These are phyloP conservation scores for Sebastes miniatus DNA, from an alignment of 2,797 vertebrate species.

Conservation along the genomic window DNA sequence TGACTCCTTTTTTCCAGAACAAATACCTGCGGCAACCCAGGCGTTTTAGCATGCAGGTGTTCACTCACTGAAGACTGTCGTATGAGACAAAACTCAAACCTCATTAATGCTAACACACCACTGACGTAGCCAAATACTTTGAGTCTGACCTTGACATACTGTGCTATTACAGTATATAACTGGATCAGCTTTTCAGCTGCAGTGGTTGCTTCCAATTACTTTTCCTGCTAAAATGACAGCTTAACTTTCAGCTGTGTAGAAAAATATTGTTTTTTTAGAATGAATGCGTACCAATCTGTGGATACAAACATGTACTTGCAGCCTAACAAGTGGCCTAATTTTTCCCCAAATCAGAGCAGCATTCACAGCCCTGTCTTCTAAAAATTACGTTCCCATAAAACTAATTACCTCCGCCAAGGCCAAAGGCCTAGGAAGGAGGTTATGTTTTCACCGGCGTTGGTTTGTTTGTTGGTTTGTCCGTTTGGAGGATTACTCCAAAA, in stretches of 20 bases:
- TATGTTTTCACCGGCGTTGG: too few relatives aligned
- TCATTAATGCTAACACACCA: background rate
- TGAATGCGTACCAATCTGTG: background rate
- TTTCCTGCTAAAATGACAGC: background rate
- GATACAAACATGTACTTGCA: background rate
- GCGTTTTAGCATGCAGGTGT: background rate
- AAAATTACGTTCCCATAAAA: too few relatives aligned
- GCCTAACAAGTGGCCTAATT: background rate
- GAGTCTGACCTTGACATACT: slow-evolving; percentile 20
- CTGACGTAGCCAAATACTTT: background rate
- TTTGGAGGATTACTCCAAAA: too few relatives aligned
- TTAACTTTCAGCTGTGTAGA: background rate
- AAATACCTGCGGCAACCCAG: background rate
- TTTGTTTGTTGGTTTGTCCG: too few relatives aligned
- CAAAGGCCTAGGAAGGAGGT: too few relatives aligned
- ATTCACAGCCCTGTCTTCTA: background rate
- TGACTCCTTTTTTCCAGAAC: background rate
- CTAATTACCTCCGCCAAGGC: too few relatives aligned
- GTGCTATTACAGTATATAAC: background rate
- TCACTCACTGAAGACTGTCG: background rate
- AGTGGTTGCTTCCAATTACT: background rate
- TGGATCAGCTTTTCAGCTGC: background rate
- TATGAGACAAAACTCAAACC: slow-evolving; percentile 9
- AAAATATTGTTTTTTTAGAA: background rate
- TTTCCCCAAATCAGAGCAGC: background rate